A percentile compares a stretch with the other conserved stretches of the same genome.
These are phyloP conservation scores for Lithobates pipiens DNA, from an alignment of 2,797 vertebrate genomes.

Conservation along the genomic window DNA sequence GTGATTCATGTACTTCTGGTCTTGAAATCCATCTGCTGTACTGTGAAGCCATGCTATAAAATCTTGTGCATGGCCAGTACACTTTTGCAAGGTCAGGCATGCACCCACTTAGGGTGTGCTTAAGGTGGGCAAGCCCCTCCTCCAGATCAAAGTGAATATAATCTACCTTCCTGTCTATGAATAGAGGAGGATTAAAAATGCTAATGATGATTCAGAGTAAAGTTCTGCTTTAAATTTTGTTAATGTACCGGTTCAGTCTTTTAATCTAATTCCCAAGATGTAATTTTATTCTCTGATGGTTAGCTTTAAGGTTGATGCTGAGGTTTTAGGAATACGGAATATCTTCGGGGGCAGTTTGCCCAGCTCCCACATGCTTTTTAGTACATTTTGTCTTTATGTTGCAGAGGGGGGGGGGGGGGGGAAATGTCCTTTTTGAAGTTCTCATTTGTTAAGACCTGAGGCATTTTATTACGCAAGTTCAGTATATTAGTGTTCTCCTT, in stretches of 20 bases:
- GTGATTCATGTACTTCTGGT: too few relatives aligned
- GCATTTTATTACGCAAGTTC: constrained; percentile 21
- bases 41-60: too few relatives aligned
- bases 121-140: too few relatives aligned
- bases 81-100: too few relatives aligned
- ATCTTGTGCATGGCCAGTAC: too few relatives aligned
- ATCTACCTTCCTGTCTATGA: too few relatives aligned
- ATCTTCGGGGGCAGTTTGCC: constrained; percentile 39
- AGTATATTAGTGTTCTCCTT: constrained; percentile 20
- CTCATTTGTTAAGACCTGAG: constrained; percentile 35
- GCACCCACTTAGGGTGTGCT: too few relatives aligned
- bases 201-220: too few relatives aligned
- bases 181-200: too few relatives aligned
- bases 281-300: constrained; percentile 26
- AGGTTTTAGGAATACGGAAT: constrained; percentile 32
- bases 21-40: too few relatives aligned
- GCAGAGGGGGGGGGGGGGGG: constrained; percentile 6
- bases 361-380: constrained; percentile 43
- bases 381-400: constrained; percentile 28
- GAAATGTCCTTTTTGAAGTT: constrained; percentile 48
- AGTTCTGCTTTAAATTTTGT: neutral
- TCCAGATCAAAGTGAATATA: too few relatives aligned
- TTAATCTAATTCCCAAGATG: constrained; percentile 47
- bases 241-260: constrained; percentile 33
- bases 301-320: constrained; percentile 23